Evolutionary conservation across 2,888 invertebrate species (phyloP), one percentile per base, ranked within the genome.

Genomic region (Lasioglossum malachurum): DNA sequence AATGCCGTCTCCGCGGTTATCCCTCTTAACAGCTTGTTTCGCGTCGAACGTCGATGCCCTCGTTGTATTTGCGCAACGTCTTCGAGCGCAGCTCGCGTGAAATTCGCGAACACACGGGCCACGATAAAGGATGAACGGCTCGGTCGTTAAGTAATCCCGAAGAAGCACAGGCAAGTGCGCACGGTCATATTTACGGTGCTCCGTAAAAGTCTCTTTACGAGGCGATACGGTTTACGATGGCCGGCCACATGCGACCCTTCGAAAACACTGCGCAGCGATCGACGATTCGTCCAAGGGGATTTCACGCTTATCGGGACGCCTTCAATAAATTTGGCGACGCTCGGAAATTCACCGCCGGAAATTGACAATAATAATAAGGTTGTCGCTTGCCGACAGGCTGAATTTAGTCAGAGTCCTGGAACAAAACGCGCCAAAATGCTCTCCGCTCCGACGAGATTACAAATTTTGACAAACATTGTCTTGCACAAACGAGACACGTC

Each of bases 151-250:
- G 84, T 75, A 83, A 88, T 80, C 78, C 71, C 77, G 77, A 77
- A 79, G 75, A 76, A 41, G 75, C 53, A 64, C 57, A 64, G 60
- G 73, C 83, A 76, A 80, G 84, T 80, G 89, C 82, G 69, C 38
- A 60, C 46, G 44, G 71, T 31, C 71, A 57, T 85, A 87, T 87
- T 81, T 87, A 80, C 80, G 79, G 72, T 38, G 76, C 31, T 69
- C 79, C 87, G 81, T 89, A 89, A 89, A 89, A 87, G 82, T 82
- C 44, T 67, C 60, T 88, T 88, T 84, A 86, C 86, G 82, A 88
- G 86, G 67, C 78, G 60, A n/a, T 49, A 16, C 75, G 80, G 76
- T 88, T 88, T 86, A 86, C 86, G 88, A 89, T 57, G 77, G 49
- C 77, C 86, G 86, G 84, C 16, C 89, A 35, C 89, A 35, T n/a